These are phyloP conservation scores for Blera fallax DNA, from an alignment of 2,888 invertebrate genomes.

Conservation along the genomic window DNA sequence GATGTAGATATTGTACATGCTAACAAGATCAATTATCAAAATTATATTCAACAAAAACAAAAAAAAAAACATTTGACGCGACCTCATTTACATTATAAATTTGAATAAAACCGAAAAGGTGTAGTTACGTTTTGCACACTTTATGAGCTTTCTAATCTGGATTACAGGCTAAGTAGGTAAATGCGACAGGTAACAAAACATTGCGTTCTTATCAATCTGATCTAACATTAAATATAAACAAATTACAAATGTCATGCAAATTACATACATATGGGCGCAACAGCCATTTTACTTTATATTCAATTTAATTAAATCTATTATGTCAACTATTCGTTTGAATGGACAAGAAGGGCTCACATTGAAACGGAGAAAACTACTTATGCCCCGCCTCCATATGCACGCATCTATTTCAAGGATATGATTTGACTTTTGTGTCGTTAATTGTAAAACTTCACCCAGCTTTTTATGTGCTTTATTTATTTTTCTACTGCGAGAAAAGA, in stretches of 20 bases:
- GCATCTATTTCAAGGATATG: slow-evolving; percentile 61
- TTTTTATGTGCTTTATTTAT: slow-evolving; percentile 60
- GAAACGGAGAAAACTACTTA: slow-evolving; percentile 23
- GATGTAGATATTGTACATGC: too few relatives aligned
- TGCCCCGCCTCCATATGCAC: slow-evolving; percentile 32
- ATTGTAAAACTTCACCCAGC: slow-evolving; percentile 68
- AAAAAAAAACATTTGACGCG: not conserved
- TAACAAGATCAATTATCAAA: slow-evolving; percentile 1
- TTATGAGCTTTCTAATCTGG: slow-evolving; percentile 19
- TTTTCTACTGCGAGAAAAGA: slow-evolving; percentile 63
- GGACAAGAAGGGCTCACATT: slow-evolving; percentile 11
- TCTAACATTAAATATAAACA: slow-evolving; percentile 42
- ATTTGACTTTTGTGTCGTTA: slow-evolving; percentile 62
- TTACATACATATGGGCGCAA: slow-evolving; percentile 17
- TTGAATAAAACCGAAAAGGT: slow-evolving; percentile 4
- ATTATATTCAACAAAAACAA: not conserved
- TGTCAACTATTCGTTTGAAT: slow-evolving; percentile 21
- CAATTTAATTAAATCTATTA: slow-evolving; percentile 64
- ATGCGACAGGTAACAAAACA: slow-evolving; percentile 6
- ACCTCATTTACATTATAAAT: slow-evolving; percentile 1
- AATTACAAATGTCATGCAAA: slow-evolving; percentile 55
- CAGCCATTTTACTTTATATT: slow-evolving; percentile 11
- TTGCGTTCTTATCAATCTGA: slow-evolving; percentile 29
- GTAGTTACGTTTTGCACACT: slow-evolving; percentile 21
- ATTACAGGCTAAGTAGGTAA: not conserved